Evolutionary conservation across 2,888 invertebrate genomes (phyloP), one percentile per base, ranked within the genome.

Genomic region (Cataglyphis rosenhaueri): DNA sequence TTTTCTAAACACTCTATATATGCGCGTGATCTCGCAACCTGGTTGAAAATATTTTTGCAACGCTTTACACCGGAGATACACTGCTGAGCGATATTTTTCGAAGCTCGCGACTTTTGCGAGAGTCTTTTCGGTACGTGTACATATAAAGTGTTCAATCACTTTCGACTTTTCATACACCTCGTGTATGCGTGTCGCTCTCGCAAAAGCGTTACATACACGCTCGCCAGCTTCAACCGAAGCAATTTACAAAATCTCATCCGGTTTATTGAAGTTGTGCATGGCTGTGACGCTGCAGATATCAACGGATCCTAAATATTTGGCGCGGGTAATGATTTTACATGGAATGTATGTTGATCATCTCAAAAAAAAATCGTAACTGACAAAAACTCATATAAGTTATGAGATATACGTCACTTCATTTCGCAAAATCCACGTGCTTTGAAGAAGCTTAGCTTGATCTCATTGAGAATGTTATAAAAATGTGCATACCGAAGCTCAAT

Each of bases 191-290:
- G 61, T 55, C 74, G 38, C 55, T 32, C 38, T 15, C 52, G 38
- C 38, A 55, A 78, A 84, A 79, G 66, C 66, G 74, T 71, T 66
- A 41, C 65, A 57, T 68, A 76, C 73, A 35, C 82, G 21, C 52
- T 64, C 79, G 61, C 62, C 66, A 84, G 59, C 68, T 48, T 62
- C 85, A 82, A 75, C 75, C 83, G 74, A 88, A 88, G 86, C 89
- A 89, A 90, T 92, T 91, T 91, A 82, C 87, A 86, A 87, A 92
- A 92, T 91, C 91, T 91, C 87, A 81, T 88, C 85, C 86, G 85
- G 82, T 86, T 84, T 90, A 91, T 91, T 91, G 91, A 52, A 90
- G 88, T 88, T 89, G 84, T 84, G 78, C 86, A 81, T 82, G 81
- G 78, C 82, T 66, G 74, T 70, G 41, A 62, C 82, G 84, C 73